Evolutionary conservation across 2,113 vertebrate genomes (phyloP).

Genomic region (Brachyhypopomus gauderio): DNA sequence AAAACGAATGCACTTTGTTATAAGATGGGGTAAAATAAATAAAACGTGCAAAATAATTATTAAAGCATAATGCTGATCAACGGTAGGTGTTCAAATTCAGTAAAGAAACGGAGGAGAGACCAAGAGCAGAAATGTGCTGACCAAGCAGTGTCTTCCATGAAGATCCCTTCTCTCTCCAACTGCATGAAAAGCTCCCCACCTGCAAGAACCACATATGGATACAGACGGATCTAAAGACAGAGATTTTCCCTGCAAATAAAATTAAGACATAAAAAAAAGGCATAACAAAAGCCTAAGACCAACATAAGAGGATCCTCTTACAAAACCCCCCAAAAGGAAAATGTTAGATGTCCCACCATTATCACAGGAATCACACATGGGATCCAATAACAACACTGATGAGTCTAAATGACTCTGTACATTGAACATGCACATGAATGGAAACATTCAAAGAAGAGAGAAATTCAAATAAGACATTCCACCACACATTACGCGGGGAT

Average conservation of each 20-base stretch:
- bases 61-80: neutral
- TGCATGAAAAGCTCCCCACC: slow-evolving; percentile 99
- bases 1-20: neutral
- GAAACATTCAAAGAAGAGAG: slow-evolving; percentile 47
- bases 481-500: neutral
- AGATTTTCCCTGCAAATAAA: neutral
- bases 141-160: slow-evolving; percentile 99
- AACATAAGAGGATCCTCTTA: neutral
- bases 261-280: neutral
- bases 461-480: slow-evolving; percentile 7
- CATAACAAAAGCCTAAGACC: neutral
- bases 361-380: no score
- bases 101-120: neutral
- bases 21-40: neutral
- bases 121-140: slow-evolving; percentile 66
- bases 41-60: neutral
- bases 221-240: neutral
- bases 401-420: neutral
- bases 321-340: neutral
- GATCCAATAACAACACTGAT: neutral
- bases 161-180: slow-evolving; percentile 96
- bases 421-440: slow-evolving; percentile 61
- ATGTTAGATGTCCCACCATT: neutral
- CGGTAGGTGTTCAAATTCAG: neutral
- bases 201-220: slow-evolving; percentile 59